Evolutionary conservation across 2,113 vertebrate genomes (phyloP).

Genomic region (Hippocampus zosterae): DNA sequence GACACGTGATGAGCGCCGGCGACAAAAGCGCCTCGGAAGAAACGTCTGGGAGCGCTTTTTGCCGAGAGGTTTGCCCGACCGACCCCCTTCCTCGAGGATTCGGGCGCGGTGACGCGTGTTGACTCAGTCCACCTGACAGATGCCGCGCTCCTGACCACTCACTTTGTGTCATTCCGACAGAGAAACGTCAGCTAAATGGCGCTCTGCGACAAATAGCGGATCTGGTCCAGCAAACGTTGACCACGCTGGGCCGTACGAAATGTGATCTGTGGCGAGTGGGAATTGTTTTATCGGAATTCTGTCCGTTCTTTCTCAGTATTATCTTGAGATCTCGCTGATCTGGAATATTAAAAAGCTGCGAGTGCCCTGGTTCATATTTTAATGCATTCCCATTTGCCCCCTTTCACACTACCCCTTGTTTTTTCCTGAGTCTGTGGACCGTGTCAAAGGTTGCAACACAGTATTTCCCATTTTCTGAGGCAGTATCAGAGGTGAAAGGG

Average conservation of each 20-base stretch:
- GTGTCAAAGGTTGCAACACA: no score
- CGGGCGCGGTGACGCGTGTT: constrained; percentile 11
- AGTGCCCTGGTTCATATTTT: no score
- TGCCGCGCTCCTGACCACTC: background rate
- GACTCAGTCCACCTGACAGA: constrained; percentile 17
- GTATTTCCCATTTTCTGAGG: no score
- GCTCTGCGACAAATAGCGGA: constrained; percentile 3
- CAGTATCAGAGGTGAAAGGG: background rate
- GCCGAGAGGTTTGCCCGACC: constrained; percentile 12
- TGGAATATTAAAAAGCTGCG: no score
- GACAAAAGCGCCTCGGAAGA: constrained; percentile 48
- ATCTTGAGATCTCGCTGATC: no score
- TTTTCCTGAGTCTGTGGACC: no score
- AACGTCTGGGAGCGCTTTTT: constrained; percentile 33
- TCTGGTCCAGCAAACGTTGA: background rate
- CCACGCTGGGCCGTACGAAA: constrained; percentile 33
- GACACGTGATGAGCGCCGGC: constrained; percentile 49
- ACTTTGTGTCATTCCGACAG: background rate
- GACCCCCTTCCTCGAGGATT: background rate
- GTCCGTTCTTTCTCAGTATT: no score
- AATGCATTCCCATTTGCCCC: no score
- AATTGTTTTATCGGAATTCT: constrained; percentile 52
- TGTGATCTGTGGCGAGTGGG: constrained; percentile 52
- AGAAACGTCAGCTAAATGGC: constrained; percentile 12
- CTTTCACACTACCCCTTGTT: no score